phyloP scores from a whole-genome alignment of 1,140 invertebrate species.

The Drosophila ficusphila region DNA sequence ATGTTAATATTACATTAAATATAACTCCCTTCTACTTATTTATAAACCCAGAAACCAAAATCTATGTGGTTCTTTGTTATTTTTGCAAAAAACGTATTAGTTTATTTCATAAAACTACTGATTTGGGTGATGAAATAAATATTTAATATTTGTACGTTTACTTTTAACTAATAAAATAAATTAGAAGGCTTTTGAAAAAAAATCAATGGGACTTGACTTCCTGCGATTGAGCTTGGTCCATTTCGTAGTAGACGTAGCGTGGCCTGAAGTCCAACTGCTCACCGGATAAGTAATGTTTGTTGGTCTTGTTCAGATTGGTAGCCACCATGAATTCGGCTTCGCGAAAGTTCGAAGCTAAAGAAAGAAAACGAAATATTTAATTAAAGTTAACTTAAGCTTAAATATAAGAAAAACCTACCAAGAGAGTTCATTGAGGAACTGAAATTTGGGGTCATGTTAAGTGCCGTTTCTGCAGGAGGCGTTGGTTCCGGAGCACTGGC shows the following conservation, averaged over 20 bases:
- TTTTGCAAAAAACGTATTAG: too few species aligned
- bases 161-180: conserved; percentile 5
- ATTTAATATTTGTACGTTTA: background rate
- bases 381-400: too few species aligned
- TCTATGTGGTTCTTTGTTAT: too few species aligned
- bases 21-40: too few species aligned
- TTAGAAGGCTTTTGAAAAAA: background rate
- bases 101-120: too few species aligned
- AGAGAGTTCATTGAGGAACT: conserved; percentile 56
- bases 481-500: conserved; percentile 38
- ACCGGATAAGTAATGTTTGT: conserved; percentile 63
- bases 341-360: conserved; percentile 54
- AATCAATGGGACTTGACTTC: conserved; percentile 22
- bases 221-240: conserved; percentile 35
- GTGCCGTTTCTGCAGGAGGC: conserved; percentile 12
- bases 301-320: conserved; percentile 69
- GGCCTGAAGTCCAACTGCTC: conserved; percentile 67
- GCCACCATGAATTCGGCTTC: conserved; percentile 73
- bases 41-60: too few species aligned
- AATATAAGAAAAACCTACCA: conserved; percentile 27
- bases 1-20: too few species aligned
- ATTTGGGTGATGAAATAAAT: conserved; percentile 2
- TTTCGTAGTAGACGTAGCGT: conserved; percentile 75
- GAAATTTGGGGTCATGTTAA: conserved; percentile 16
- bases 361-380: background rate